A percentile compares a stretch with the other conserved stretches of the same genome.
Evolutionary conservation across 2,888 invertebrate genomes (phyloP).

Genomic region (Homarus gammarus): DNA sequence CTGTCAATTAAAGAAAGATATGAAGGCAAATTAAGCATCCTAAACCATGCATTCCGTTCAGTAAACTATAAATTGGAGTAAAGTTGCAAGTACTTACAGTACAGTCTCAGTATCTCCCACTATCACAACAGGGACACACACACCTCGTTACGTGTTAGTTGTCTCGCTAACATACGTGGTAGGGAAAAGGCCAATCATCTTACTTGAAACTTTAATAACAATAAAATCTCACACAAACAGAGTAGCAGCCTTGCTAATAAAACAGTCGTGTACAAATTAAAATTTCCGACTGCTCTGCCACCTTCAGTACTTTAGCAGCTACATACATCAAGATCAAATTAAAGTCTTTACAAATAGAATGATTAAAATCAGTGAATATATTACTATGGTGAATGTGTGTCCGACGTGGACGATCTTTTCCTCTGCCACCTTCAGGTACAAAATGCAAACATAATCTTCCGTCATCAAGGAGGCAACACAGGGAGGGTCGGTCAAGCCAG

Average conservation of each 20-base stretch:
- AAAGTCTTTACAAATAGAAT: background rate
- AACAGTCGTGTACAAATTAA: background rate
- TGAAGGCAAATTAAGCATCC: background rate
- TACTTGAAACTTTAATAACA: background rate
- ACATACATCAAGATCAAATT: background rate
- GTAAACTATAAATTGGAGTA: background rate
- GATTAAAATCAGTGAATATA: background rate
- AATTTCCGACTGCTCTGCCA: background rate
- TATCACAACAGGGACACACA: background rate
- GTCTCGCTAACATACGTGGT: background rate
- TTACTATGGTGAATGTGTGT: background rate
- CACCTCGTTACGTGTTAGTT: background rate
- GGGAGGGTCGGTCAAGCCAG: conserved; percentile 8
- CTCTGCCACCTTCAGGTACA: background rate
- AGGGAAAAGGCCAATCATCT: background rate
- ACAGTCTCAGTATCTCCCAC: background rate
- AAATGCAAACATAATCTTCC: background rate
- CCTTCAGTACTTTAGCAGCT: background rate
- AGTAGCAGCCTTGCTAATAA: background rate
- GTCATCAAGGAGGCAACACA: conserved; percentile 11
- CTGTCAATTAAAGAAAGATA: background rate
- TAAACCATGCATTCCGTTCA: background rate
- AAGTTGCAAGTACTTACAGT: background rate
- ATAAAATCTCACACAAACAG: background rate
- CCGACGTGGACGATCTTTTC: background rate